Evolutionary conservation across 2,113 vertebrate genomes (phyloP).

Genomic region (Spermophilus dauricus): DNA sequence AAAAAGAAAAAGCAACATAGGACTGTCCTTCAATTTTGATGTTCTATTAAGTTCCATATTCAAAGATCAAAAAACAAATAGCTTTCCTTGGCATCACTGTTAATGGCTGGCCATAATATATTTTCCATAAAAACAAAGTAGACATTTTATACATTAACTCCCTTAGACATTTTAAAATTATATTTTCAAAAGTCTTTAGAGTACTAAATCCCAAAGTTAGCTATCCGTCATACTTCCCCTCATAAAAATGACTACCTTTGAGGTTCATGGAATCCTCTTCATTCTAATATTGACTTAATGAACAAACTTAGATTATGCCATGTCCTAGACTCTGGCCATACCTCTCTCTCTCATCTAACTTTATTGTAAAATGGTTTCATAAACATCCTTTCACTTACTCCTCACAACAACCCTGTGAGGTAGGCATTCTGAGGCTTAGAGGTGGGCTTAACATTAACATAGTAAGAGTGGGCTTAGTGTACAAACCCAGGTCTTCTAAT

Average conservation of each 20-base stretch:
- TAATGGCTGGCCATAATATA: neutral
- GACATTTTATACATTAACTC: neutral
- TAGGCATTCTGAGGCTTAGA: constrained; percentile 7
- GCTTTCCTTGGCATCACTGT: neutral
- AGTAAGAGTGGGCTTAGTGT: no score
- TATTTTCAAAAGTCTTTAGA: neutral
- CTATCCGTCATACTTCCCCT: neutral
- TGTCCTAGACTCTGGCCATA: constrained; percentile 6
- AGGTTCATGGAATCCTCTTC: neutral
- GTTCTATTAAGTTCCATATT: neutral
- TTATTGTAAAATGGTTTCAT: constrained; percentile 43
- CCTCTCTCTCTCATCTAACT: constrained; percentile 45
- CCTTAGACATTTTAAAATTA: constrained; percentile 18
- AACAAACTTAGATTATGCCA: neutral
- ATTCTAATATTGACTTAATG: neutral
- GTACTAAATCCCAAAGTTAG: constrained; percentile 25
- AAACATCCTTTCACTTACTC: constrained; percentile 6
- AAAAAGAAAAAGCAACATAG: neutral
- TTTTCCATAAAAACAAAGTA: constrained; percentile 44
- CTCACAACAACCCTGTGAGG: constrained; percentile 54
- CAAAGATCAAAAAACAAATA: constrained; percentile 44
- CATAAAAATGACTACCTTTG: constrained; percentile 4
- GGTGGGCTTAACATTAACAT: neutral
- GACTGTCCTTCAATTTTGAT: neutral
- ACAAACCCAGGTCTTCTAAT: neutral